Evolutionary conservation across 2,888 invertebrate genomes (phyloP).

Genomic region (Drosophila nr. medialis): DNA sequence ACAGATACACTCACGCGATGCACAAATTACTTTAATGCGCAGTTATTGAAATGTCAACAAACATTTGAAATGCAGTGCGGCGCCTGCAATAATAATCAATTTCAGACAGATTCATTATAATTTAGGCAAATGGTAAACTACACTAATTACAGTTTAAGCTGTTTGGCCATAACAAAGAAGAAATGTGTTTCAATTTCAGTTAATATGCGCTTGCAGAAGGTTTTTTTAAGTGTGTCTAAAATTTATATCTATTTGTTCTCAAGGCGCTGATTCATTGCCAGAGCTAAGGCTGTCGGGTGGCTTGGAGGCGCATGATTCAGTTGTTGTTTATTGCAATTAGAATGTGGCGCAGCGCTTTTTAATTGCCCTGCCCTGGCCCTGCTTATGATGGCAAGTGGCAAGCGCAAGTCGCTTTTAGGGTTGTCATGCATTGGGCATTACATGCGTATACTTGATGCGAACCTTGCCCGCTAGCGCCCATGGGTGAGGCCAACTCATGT

Average conservation of each 20-base stretch:
- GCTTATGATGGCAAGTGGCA: conserved; percentile 27
- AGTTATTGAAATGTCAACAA: conserved; percentile 27
- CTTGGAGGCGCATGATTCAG: conserved; percentile 18
- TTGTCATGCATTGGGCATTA: conserved; percentile 35
- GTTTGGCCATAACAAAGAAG: background rate
- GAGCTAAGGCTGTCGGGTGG: conserved; percentile 11
- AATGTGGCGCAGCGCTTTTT: conserved; percentile 65
- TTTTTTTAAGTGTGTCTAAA: conserved; percentile 8
- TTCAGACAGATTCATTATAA: conserved; percentile 34
- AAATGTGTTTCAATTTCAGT: background rate
- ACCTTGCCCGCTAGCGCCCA: conserved; percentile 49
- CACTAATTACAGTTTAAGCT: background rate
- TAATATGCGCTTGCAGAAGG: conserved; percentile 9
- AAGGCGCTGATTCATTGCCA: conserved; percentile 60
- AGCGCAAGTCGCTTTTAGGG: conserved; percentile 42
- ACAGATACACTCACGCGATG: conserved; percentile 23
- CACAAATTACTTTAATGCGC: background rate
- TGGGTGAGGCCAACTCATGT: conserved; percentile 45
- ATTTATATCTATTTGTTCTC: conserved; percentile 37
- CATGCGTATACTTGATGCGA: conserved; percentile 13
- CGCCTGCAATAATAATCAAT: conserved; percentile 22
- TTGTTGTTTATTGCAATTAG: conserved; percentile 69
- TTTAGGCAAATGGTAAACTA: conserved; percentile 8
- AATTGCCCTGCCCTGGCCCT: conserved; percentile 54
- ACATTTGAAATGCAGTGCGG: conserved; percentile 43